Conservation (phyloP, 2,113 vertebrate species). For the Vulpes lagopus region DNA sequence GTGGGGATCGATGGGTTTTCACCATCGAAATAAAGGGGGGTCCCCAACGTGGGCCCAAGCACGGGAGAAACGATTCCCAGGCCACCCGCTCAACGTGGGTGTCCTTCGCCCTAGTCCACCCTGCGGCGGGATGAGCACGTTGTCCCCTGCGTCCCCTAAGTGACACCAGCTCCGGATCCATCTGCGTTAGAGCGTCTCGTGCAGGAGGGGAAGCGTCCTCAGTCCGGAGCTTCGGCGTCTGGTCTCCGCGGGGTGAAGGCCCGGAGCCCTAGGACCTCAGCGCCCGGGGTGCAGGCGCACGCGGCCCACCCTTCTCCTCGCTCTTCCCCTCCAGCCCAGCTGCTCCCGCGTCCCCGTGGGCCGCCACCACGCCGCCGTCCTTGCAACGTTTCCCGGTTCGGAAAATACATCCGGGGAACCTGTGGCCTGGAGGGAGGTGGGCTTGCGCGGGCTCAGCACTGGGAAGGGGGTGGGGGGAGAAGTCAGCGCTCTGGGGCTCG, state of each 20-base stretch:
- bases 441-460: background rate
- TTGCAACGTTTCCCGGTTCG: background rate
- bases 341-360: background rate
- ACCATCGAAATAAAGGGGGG: background rate
- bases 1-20: background rate
- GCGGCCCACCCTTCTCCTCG: no score
- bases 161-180: background rate
- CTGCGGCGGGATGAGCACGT: background rate
- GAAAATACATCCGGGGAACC: background rate
- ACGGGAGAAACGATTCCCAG: background rate
- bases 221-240: background rate
- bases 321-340: no score
- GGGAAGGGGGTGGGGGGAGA: background rate
- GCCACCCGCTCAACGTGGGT: background rate
- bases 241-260: background rate
- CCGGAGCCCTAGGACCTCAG: background rate
- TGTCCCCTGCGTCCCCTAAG: background rate
- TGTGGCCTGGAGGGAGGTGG: background rate
- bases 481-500: background rate
- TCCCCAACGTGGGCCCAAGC: background rate
- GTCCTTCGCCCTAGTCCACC: background rate
- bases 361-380: background rate
- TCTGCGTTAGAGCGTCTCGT: background rate
- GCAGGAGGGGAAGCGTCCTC: background rate
- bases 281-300: background rate